phyloP scores from a whole-genome alignment of 2,888 invertebrate genomes.

The Acronicta psi region DNA sequence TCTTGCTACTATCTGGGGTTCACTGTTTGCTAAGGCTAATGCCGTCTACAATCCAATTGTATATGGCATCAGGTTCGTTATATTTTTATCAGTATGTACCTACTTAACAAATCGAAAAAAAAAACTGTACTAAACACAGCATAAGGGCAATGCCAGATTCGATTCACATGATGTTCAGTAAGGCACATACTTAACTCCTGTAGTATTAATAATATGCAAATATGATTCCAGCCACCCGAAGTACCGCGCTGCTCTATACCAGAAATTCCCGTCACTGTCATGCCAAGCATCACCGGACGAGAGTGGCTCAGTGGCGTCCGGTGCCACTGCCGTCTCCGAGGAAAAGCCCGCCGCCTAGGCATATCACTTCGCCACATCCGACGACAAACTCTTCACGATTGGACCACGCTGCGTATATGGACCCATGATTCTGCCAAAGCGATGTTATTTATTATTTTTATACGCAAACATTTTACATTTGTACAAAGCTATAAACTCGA shows the following conservation, averaged over 20 bases:
- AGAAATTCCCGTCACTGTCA: conserved; percentile 93
- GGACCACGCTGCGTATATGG: conserved; percentile 61
- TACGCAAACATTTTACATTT: conserved; percentile 80
- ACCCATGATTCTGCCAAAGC: conserved; percentile 77
- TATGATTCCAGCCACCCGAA: conserved; percentile 91
- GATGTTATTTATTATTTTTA: conserved; percentile 86
- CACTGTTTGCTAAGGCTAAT: conserved; percentile 97
- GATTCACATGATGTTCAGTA: no score
- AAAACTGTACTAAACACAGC: no score
- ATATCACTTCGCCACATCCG: conserved; percentile 16
- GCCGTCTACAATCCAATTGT: conserved; percentile 97
- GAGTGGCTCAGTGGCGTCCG: conserved; percentile 91
- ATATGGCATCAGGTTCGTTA: conserved; percentile 94
- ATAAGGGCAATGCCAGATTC: no score
- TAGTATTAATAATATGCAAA: not conserved
- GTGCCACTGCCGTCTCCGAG: conserved; percentile 91
- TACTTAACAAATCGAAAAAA: no score
- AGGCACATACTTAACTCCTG: no score
- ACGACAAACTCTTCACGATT: conserved; percentile 43
- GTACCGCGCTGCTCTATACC: conserved; percentile 93
- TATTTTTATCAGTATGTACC: not conserved
- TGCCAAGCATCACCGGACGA: conserved; percentile 91
- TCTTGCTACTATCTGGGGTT: conserved; percentile 95
- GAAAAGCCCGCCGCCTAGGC: conserved; percentile 90
- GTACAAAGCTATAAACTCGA: conserved; percentile 84